Evolutionary conservation across 2,113 vertebrate genomes (phyloP), one percentile per base, ranked within the genome.

Genomic region (Eulacestoma nigropectus): DNA sequence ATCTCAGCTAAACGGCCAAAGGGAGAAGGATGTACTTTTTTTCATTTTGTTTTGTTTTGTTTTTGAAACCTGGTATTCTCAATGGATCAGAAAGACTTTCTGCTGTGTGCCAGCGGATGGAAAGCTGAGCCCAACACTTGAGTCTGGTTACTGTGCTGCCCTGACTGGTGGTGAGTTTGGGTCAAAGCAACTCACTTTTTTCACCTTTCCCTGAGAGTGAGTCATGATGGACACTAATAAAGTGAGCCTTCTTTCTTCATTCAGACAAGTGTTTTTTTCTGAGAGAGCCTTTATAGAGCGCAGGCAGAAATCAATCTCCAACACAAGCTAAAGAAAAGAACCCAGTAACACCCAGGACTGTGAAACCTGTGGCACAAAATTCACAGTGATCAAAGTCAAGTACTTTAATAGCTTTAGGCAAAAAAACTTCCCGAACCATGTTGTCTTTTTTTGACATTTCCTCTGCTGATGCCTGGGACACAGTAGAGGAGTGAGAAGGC

Each of bases 1-100:
- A 96, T 91, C 78, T 87, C 67, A 96, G 82, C 42, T 75, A 52
- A 87, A 94, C 72, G 75, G 92, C 93, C 93, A 94, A 94, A 90
- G 82, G 52, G 35, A 75, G 22, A 29, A 80, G 67, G 50, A 81
- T 73, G 18, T 13, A 16, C 30, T 73, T 62, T 77, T 74, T 22
- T 23, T 50, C 10, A 23, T 52, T 79, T 65, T 37, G 15, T 44
- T 81, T 65, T 37, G 37, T 9, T 78, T 88, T 87, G 7, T 22
- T 62, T 80, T 27, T 87, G 42, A 93, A 90, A 55, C 52, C 8
- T 69, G 63, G 41, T 42, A 50, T 70, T 85, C 7, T 1, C 41
- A 59, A 29, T 6, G 3, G n/a, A 69, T 91, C 76, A 83, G 30
- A 82, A 84, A 72, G 42, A 6, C 20, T 53, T 88, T 88, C 52